Percentiles rank a stretch among this genome's conserved stretches.
Conservation (phyloP, 2,797 vertebrate genomes). For the Coluber constrictor region DNA sequence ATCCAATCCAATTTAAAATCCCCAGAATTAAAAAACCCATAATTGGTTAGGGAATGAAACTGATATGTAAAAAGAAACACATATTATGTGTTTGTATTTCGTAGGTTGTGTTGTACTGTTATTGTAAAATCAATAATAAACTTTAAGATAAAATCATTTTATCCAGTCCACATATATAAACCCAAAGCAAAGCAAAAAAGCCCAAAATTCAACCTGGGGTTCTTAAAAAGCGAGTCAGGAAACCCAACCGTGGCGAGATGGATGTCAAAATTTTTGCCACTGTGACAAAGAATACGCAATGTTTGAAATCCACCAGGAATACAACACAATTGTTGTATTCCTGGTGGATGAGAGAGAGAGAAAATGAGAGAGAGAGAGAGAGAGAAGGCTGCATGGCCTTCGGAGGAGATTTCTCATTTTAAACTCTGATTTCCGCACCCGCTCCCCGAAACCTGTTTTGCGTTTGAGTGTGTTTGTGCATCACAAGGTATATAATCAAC, state of each 20-base stretch:
- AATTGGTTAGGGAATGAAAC: too few species aligned
- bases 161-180: neutral
- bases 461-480: neutral
- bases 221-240: neutral
- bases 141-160: neutral
- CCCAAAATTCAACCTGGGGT: fast-evolving
- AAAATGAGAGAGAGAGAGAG: too few species aligned
- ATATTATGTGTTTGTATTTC: too few species aligned
- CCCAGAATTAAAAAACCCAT: too few species aligned
- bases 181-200: neutral
- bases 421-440: neutral
- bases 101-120: too few species aligned
- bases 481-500: too few species aligned
- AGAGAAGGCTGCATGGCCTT: neutral
- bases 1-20: too few species aligned
- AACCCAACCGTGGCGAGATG: neutral
- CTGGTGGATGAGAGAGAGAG: too few species aligned
- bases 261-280: neutral
- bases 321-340: neutral
- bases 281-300: neutral
- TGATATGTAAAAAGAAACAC: too few species aligned
- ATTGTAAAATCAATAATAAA: too few species aligned
- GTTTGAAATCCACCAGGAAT: neutral
- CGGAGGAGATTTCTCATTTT: neutral
- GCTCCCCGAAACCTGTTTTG: neutral